A percentile compares a stretch with the other conserved stretches of the same genome.
These are phyloP conservation scores for Stichopus chloronotus DNA, from an alignment of 35 echinoderm and acorn worm genomes.

Conservation along the genomic window DNA sequence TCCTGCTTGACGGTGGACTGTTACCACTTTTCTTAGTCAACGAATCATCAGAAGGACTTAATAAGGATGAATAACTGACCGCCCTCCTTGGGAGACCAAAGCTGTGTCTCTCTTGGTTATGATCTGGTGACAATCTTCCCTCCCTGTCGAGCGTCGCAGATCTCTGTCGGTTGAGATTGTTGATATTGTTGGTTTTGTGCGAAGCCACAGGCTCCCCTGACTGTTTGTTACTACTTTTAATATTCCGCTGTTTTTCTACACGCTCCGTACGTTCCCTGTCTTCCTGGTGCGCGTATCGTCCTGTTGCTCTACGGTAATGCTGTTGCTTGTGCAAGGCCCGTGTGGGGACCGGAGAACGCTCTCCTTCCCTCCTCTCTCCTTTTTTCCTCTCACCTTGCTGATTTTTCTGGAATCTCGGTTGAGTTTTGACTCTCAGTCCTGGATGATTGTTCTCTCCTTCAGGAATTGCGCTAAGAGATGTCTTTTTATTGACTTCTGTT, in stretches of 20 bases:
- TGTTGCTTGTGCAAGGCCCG: neutral
- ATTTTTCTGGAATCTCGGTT: constrained; percentile 36
- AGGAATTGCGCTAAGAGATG: neutral
- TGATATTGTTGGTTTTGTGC: neutral
- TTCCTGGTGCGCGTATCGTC: neutral
- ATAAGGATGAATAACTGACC: constrained; percentile 1
- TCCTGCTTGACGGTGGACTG: neutral
- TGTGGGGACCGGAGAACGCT: neutral
- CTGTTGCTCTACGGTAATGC: constrained; percentile 4
- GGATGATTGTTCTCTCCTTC: neutral
- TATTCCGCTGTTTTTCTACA: neutral
- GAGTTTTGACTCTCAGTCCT: neutral
- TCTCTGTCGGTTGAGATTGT: neutral
- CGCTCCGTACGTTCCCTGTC: neutral
- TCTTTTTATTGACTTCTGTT: neutral
- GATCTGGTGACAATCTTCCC: neutral
- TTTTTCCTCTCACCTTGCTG: neutral
- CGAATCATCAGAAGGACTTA: neutral
- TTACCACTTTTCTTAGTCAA: neutral
- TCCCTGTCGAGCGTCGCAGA: neutral
- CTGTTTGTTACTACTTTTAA: neutral
- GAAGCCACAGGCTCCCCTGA: neutral
- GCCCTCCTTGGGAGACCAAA: constrained; percentile 40
- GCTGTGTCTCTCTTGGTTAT: constrained; percentile 7
- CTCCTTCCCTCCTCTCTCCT: neutral